phyloP scores from a whole-genome alignment of 1,140 invertebrate species.

The Zaprionus tsacasi region DNA sequence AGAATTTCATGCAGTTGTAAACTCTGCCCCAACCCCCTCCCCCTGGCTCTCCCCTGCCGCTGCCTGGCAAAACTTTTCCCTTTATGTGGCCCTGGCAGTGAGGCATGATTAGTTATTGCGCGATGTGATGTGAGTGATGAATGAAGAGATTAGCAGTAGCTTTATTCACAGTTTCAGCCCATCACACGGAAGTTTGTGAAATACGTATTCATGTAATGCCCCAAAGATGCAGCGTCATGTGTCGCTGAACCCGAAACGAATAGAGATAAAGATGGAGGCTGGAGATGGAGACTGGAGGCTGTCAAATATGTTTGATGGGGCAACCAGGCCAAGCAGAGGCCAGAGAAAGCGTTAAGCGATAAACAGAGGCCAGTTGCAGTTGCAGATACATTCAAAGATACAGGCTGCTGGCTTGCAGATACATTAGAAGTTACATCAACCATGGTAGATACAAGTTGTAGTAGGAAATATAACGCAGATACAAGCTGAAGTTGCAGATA shows the following conservation, averaged over 20 bases:
- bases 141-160: conserved; percentile 34
- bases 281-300: neutral
- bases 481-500: neutral
- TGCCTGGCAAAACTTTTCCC: neutral
- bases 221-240: conserved; percentile 25
- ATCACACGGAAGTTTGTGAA: conserved; percentile 34
- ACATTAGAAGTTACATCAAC: too few species aligned
- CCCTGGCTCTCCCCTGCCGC: neutral
- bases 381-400: neutral
- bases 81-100: neutral
- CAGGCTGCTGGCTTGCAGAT: neutral
- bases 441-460: too few species aligned
- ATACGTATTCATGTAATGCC: conserved; percentile 27
- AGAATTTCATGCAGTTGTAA: conserved; percentile 17
- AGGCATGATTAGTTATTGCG: conserved; percentile 14
- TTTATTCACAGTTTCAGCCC: conserved; percentile 29
- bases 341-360: conserved; percentile 23
- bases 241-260: conserved; percentile 51
- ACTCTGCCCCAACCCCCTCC: neutral
- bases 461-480: too few species aligned
- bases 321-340: too few species aligned
- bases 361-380: neutral
- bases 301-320: conserved; percentile 21
- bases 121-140: conserved; percentile 41
- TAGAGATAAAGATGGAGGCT: too few species aligned